Base-by-base conservation (phyloP, 2,797 vertebrate genomes). In the Falco berigora region DNA sequence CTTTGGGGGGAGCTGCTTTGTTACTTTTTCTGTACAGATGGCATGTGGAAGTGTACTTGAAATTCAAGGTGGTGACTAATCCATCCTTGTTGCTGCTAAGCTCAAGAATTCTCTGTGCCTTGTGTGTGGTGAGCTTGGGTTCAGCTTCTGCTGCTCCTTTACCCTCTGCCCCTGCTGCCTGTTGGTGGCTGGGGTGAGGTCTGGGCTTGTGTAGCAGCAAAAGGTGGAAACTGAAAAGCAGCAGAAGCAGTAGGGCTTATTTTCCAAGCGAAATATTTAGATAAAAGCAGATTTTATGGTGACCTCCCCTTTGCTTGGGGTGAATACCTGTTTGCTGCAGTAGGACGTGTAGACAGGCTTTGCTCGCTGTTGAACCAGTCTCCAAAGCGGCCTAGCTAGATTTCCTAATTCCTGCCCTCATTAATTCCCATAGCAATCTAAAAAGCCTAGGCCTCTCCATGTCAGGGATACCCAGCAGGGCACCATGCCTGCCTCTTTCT, bases 361-460 rank as follows among this genome's bases (percentile, higher is more conserved):
- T 36, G 38, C 32, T 75, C 0, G 3, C 9, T 7, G 4, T 14
- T 22, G 32, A 56, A 76, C 59, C 42, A 14, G 12, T 19, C 46
- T 61, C 55, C 36, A 4, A 14, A 52, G 44, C 44, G 22, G 32
- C 59, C 12, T 7, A 5, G 25, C 15, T 20, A 4, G 2, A 9
- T 50, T 78, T 76, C 44, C 38, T 23, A 9, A 5, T 20, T 27
- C 23, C 68, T 21, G 49, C 20, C 62, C 59, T 82, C 21, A 0
- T 84, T n/a, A 72, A n/a, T 82, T 85, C 67, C 53, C 15, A 0
- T 0, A 25, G 68, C 72, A 47, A 1, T 3, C 3, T 6, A 3
- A 28, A 20, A 50, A 40, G 28, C 3, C 6, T 3, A 5, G 14
- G 42, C 12, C 52, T 42, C 11, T 36, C n/a, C 0, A 0, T 6